These are phyloP conservation scores for Halcyon senegalensis DNA, from an alignment of 2,113 vertebrate species.

Conservation along the genomic window DNA sequence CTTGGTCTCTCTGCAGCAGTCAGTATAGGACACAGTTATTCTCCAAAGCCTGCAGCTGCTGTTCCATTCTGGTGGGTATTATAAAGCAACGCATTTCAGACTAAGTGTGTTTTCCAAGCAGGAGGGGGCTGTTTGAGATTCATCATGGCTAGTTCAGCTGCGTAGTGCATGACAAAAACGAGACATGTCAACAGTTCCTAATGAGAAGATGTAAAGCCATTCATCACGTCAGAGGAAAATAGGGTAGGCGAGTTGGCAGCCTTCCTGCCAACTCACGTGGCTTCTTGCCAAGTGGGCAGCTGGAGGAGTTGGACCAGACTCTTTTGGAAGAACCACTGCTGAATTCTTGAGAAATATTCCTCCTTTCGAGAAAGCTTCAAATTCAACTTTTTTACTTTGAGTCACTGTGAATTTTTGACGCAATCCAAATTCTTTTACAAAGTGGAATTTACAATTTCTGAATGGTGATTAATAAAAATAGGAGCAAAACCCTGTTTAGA, in stretches of 20 bases:
- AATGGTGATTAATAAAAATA: not conserved
- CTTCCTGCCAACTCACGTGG: not conserved
- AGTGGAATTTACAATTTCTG: not conserved
- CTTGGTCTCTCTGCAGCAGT: not conserved
- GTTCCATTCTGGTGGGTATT: not conserved
- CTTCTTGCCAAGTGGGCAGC: constrained; percentile 41
- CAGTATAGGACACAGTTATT: not conserved
- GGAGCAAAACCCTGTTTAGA: not conserved
- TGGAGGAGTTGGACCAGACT: constrained; percentile 29
- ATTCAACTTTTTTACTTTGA: not conserved
- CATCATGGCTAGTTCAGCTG: constrained; percentile 19
- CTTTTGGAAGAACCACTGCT: not conserved
- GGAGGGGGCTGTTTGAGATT: constrained; percentile 18
- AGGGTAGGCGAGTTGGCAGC: constrained; percentile 31
- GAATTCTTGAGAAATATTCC: constrained; percentile 4
- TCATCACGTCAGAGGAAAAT: constrained; percentile 20
- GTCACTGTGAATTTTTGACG: not conserved
- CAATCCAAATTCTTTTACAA: not conserved
- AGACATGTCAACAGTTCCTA: constrained; percentile 29
- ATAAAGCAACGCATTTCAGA: not conserved
- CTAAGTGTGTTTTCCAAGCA: not conserved
- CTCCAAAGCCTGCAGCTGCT: not conserved
- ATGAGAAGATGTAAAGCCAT: constrained; percentile 42
- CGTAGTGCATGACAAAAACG: constrained; percentile 6
- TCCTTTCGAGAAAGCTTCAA: not conserved